Percentiles rank a stretch among this genome's conserved stretches.
phyloP scores from a whole-genome alignment of 1,140 invertebrate genomes.

The Microvelia longipes region DNA sequence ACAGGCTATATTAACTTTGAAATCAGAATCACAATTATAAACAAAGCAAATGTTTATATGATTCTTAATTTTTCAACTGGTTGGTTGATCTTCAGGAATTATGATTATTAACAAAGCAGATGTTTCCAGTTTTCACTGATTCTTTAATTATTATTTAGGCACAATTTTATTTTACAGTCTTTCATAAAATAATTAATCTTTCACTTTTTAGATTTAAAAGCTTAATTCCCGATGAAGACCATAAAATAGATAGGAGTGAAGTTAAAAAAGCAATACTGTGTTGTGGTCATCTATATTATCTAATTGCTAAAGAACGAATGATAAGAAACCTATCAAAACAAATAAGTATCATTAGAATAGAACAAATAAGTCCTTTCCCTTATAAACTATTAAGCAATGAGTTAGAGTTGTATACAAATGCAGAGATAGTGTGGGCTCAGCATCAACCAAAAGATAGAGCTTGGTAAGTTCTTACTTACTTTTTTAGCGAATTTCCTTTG shows the following conservation, averaged over 20 bases:
- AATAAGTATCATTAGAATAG: slow-evolving; percentile 62
- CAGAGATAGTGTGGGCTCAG: slow-evolving; percentile 59
- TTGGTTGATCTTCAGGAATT: neutral
- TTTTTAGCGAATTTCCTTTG: no score
- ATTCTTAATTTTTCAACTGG: neutral
- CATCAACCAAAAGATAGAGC: slow-evolving; percentile 82
- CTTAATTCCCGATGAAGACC: slow-evolving; percentile 64
- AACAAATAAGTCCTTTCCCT: slow-evolving; percentile 75
- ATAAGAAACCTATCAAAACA: slow-evolving; percentile 38
- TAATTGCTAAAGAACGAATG: slow-evolving; percentile 48
- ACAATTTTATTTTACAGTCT: neutral
- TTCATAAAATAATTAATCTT: neutral
- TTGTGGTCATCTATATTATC: slow-evolving; percentile 72
- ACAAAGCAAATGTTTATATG: neutral
- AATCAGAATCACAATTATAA: no score
- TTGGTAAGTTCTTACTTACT: slow-evolving; percentile 43
- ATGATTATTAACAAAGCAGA: neutral
- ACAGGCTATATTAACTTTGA: no score
- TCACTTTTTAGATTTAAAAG: slow-evolving; percentile 45
- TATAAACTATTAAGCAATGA: slow-evolving; percentile 57
- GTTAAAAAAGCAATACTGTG: slow-evolving; percentile 45
- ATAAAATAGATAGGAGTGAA: slow-evolving; percentile 25
- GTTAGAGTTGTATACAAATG: slow-evolving; percentile 51
- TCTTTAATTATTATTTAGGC: neutral
- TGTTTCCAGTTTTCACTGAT: neutral